phyloP scores from a whole-genome alignment of 2,888 invertebrate genomes.

The Nycteola revayana region DNA sequence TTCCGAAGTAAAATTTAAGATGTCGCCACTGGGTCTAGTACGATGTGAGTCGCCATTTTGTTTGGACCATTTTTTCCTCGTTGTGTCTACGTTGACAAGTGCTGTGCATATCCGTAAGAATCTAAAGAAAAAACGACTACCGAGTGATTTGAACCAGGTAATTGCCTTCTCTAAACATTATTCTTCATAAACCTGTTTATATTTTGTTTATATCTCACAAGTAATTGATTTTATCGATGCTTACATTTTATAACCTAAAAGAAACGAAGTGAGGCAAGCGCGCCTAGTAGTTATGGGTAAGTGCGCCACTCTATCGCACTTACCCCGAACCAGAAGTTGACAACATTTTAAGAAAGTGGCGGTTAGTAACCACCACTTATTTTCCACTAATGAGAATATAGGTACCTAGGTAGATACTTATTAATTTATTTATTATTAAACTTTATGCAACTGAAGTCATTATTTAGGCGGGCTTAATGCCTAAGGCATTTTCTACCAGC shows the following conservation, averaged over 20 bases:
- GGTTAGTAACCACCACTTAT: too few relatives aligned
- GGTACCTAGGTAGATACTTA: too few relatives aligned
- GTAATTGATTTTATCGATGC: background rate
- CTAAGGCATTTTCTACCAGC: too few relatives aligned
- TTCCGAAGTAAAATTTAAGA: background rate
- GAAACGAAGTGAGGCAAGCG: background rate
- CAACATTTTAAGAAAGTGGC: background rate
- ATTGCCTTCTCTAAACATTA: slow-evolving; percentile 1
- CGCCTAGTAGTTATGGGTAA: background rate
- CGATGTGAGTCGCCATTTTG: slow-evolving; percentile 2
- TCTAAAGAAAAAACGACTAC: background rate
- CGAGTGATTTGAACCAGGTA: slow-evolving; percentile 2
- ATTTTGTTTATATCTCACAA: too few relatives aligned
- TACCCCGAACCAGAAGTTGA: slow-evolving; percentile 2
- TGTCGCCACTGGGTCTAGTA: background rate
- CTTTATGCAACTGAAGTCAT: too few relatives aligned
- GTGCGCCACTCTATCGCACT: slow-evolving; percentile 1
- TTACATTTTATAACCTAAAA: slow-evolving; percentile 1
- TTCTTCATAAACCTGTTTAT: background rate
- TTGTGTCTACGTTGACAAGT: background rate
- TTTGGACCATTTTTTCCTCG: slow-evolving; percentile 1
- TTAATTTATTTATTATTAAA: too few relatives aligned
- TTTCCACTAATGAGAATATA: too few relatives aligned
- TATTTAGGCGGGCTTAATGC: too few relatives aligned
- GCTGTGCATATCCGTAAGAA: slow-evolving; percentile 1